Conservation (phyloP, 2,888 invertebrate species). For the Trilocha varians region DNA sequence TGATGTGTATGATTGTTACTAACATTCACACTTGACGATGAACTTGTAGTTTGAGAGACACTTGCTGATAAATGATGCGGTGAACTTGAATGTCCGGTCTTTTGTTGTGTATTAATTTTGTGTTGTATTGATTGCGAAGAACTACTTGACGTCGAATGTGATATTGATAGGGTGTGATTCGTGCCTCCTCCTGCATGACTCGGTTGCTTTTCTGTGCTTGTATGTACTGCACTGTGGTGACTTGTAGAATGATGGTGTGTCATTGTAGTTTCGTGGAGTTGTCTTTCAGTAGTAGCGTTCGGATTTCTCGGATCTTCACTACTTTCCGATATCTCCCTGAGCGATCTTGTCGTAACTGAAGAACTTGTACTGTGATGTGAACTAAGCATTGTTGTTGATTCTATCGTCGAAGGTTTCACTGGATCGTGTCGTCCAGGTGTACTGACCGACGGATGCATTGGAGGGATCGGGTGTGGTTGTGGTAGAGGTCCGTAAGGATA, state of each 20-base stretch:
- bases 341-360: conserved; percentile 78
- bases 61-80: conserved; percentile 72
- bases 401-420: conserved; percentile 70
- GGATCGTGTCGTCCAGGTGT: conserved; percentile 63
- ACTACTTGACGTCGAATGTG: conserved; percentile 78
- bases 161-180: conserved; percentile 76
- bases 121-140: conserved; percentile 78
- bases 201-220: conserved; percentile 76
- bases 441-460: conserved; percentile 70
- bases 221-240: conserved; percentile 77
- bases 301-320: conserved; percentile 61
- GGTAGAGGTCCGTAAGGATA: conserved; percentile 83
- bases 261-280: conserved; percentile 77
- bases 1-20: conserved; percentile 78
- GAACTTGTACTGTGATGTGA: conserved; percentile 81
- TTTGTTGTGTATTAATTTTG: conserved; percentile 72
- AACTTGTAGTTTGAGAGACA: conserved; percentile 66
- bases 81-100: conserved; percentile 61
- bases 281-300: conserved; percentile 69
- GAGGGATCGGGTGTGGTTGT: conserved; percentile 82
- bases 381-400: conserved; percentile 79
- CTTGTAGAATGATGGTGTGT: conserved; percentile 79
- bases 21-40: conserved; percentile 68
- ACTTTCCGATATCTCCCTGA: conserved; percentile 75
- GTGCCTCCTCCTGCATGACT: conserved; percentile 65